Percentiles rank a stretch among this genome's conserved stretches.
Conservation (phyloP, 2,113 vertebrate species). For the Campylomormyrus numenius region DNA sequence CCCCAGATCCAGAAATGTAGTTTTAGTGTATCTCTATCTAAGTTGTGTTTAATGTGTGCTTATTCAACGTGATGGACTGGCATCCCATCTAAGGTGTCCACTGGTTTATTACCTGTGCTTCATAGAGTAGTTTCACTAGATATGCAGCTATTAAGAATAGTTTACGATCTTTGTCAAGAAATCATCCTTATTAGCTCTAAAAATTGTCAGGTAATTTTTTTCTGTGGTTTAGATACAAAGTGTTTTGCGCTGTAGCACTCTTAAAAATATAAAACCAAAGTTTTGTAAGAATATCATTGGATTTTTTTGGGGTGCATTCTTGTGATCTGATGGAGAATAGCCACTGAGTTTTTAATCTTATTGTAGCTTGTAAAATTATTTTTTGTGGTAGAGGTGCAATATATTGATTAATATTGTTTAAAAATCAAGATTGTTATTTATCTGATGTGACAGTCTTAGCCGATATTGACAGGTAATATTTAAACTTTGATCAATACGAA, state of each 20-base stretch:
- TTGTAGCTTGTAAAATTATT: neutral
- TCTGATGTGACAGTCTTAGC: neutral
- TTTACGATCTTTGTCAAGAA: neutral
- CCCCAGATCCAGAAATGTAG: neutral
- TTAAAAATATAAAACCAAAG: neutral
- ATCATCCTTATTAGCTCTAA: neutral
- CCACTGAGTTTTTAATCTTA: too few species aligned
- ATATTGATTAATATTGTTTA: neutral
- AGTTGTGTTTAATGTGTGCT: neutral
- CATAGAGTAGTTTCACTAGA: neutral
- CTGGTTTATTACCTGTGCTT: neutral
- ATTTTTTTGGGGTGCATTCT: neutral
- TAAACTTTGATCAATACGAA: neutral
- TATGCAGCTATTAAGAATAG: neutral
- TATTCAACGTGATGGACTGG: neutral
- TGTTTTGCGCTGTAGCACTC: neutral
- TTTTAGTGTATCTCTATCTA: neutral
- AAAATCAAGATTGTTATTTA: neutral
- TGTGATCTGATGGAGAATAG: neutral
- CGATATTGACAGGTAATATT: neutral
- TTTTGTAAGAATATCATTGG: neutral
- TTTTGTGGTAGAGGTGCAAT: neutral
- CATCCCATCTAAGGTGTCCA: neutral
- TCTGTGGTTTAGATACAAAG: neutral
- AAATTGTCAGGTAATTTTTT: neutral